Evolutionary conservation across 64 coral and sea anemone genomes (phyloP).

Genomic region (Catalaphyllia jardinei): DNA sequence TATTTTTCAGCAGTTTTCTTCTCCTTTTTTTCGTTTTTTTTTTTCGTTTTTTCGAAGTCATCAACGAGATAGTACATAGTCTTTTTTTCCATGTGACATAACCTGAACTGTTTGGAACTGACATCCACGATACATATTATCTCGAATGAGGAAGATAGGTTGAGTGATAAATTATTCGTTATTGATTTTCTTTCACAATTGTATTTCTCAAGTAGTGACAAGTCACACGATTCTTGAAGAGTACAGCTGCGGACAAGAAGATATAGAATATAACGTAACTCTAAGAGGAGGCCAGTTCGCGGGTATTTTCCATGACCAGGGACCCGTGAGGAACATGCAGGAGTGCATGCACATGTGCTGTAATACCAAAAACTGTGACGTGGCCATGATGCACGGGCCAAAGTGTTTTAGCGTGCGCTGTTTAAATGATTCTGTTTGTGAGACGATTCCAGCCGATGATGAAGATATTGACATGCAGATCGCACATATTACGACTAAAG

Average conservation of each 20-base stretch:
- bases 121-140: no score
- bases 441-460: slow-evolving; percentile 87
- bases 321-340: slow-evolving; percentile 88
- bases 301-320: slow-evolving; percentile 75
- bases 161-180: no score
- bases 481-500: slow-evolving; percentile 74
- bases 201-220: background rate
- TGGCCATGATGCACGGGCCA: slow-evolving; percentile 89
- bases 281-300: slow-evolving; percentile 88
- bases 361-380: slow-evolving; percentile 82
- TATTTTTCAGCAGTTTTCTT: no score
- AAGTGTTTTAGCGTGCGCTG: slow-evolving; percentile 90
- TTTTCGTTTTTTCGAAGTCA: no score
- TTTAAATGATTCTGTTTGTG: slow-evolving; percentile 83
- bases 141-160: no score
- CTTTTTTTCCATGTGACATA: no score
- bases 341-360: slow-evolving; percentile 98
- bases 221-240: slow-evolving; percentile 93
- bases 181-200: background rate
- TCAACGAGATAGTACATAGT: no score
- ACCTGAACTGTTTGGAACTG: no score
- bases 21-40: no score
- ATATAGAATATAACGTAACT: slow-evolving; percentile 83
- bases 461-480: slow-evolving; percentile 86
- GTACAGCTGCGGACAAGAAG: slow-evolving; percentile 87